A percentile compares a stretch with the other conserved stretches of the same genome.
Evolutionary conservation across 2,797 vertebrate genomes (phyloP).

Genomic region (Clamator glandarius): DNA sequence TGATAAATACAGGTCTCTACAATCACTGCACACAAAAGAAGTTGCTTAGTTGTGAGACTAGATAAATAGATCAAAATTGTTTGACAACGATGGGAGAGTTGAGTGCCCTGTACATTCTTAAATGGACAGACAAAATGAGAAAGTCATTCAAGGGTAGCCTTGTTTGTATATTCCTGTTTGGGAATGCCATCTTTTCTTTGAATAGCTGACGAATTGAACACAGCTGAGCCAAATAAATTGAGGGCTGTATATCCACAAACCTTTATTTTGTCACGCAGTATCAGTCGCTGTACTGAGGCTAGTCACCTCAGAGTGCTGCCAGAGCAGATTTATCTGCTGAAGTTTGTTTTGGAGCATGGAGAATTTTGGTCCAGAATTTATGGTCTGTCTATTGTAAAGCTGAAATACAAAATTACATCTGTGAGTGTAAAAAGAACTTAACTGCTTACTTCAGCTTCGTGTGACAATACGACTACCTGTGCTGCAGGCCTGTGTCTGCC

Average conservation of each 20-base stretch:
- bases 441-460: background rate
- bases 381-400: background rate
- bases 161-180: background rate
- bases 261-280: background rate
- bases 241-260: background rate
- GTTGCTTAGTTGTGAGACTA: background rate
- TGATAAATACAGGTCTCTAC: background rate
- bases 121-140: background rate
- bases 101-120: rapidly evolving
- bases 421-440: background rate
- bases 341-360: background rate
- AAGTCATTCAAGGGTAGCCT: background rate
- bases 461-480: background rate
- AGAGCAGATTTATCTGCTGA: background rate
- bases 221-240: background rate
- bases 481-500: background rate
- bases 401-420: background rate
- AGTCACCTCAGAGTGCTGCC: background rate
- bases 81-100: background rate
- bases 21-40: background rate
- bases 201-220: background rate
- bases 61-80: background rate
- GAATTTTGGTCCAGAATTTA: background rate
- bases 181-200: background rate
- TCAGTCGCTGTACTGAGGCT: background rate